Conservation (phyloP, 2,888 invertebrate species). For the Gastracanthus pulcherrimus region DNA sequence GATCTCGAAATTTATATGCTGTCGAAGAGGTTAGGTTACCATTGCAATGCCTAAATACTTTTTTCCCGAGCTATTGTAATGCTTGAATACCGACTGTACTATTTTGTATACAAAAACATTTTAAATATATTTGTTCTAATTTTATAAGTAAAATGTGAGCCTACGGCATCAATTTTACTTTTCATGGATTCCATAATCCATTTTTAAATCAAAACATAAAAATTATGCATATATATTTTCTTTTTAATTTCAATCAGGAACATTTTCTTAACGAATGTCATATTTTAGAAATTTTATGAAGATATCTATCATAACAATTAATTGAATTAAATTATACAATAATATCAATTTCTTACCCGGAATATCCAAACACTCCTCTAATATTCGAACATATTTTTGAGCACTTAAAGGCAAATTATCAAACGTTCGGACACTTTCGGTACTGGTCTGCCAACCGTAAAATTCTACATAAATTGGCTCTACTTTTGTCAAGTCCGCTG, state of each 20-base stretch:
- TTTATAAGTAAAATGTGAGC: background rate
- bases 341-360: constrained; percentile 81
- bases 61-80: too few species aligned
- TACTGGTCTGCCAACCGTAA: constrained; percentile 93
- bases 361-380: constrained; percentile 89
- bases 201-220: too few species aligned
- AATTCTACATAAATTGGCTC: constrained; percentile 92
- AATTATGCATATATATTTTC: too few species aligned
- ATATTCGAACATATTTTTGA: constrained; percentile 87
- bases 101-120: constrained; percentile 1
- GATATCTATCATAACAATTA: too few species aligned
- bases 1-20: background rate
- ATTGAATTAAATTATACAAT: too few species aligned
- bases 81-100: too few species aligned
- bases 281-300: too few species aligned
- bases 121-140: background rate
- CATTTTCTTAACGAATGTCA: too few species aligned
- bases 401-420: constrained; percentile 91
- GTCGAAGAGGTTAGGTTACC: too few species aligned
- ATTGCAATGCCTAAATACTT: too few species aligned
- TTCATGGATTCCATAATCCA: background rate
- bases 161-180: background rate
- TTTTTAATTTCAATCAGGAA: too few species aligned
- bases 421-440: constrained; percentile 87
- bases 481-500: constrained; percentile 86